Evolutionary conservation across 2,113 vertebrate genomes (phyloP), one percentile per base, ranked within the genome.

Genomic region (Strix uralensis): DNA sequence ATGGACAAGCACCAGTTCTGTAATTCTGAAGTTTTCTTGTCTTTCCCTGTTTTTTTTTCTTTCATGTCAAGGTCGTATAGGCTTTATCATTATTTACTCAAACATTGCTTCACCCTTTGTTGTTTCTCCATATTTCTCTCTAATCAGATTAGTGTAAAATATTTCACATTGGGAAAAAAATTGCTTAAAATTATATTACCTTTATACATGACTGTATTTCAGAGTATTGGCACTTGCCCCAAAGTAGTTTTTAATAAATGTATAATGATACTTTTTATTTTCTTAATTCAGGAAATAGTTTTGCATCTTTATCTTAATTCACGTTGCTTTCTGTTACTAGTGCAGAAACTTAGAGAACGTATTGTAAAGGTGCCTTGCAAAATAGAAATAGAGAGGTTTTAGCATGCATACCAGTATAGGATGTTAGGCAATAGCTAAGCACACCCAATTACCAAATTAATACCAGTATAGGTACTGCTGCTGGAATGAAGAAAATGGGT

Each of bases 311-410:
- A 61, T 95, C 79, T 97, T 94, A 82, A 85, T 94, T 93, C 85
- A 86, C 88, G 38, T 57, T 70, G 46, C 95, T 97, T 98, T 98
- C 85, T 94, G 75, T 97, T 97, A 65, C 49, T 98, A 95, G 95
- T 97, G 89, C 91, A 75, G 58, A 97, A 94, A 90, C 22, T 92
- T 98, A 97, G 97, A 97, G 90, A 97, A 97, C 72, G 32, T 98
- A 97, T 96, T 97, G 96, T 98, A 98, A 98, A 98, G 98, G 98
- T 99, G 99, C 98, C 99, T 99, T 99, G 98, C 98, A 97, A 97
- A 97, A 88, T 98, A 98, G 98, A 98, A 92, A 95, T 98, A 98
- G 97, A 96, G 97, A 97, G 94, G 90, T 96, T 98, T 98, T 97
- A 98, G 98, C 98, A 98, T 98, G 98, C 95, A 97, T 97, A 98